These are phyloP conservation scores for Drosophila anomelani DNA, from an alignment of 2,888 invertebrate genomes.

Conservation along the genomic window DNA sequence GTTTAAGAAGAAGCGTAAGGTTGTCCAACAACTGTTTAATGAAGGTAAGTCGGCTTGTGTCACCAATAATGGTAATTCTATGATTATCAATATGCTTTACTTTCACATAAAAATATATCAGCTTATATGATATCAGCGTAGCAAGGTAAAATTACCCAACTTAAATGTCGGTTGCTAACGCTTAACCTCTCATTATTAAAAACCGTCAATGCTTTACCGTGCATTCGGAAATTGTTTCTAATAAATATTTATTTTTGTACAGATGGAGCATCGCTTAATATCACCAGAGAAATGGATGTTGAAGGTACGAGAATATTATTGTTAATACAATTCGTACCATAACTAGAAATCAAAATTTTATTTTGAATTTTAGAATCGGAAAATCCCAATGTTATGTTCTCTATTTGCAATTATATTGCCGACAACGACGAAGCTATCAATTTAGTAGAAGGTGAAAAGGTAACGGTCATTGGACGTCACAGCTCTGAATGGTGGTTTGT, in stretches of 20 bases:
- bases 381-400: conserved; percentile 92
- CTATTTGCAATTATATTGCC: conserved; percentile 93
- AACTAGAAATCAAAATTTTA: not conserved
- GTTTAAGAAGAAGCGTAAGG: conserved; percentile 89
- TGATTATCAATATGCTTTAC: conserved; percentile 37
- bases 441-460: conserved; percentile 94
- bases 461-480: conserved; percentile 92
- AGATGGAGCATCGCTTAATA: conserved; percentile 91
- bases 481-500: conserved; percentile 97
- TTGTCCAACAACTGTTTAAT: conserved; percentile 87
- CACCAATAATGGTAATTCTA: not conserved
- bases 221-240: not conserved
- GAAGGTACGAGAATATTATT: conserved; percentile 81
- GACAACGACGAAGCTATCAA: conserved; percentile 95
- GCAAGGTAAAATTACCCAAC: conserved; percentile 78
- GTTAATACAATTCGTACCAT: not conserved
- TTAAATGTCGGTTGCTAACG: conserved; percentile 76
- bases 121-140: conserved; percentile 85
- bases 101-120: conserved; percentile 46
- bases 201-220: conserved; percentile 6
- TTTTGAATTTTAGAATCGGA: conserved; percentile 73
- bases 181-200: conserved; percentile 53
- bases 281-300: conserved; percentile 89
- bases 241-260: conserved; percentile 52
- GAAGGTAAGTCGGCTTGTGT: conserved; percentile 76